These are phyloP conservation scores for Agelaius phoeniceus DNA, from an alignment of 2,113 vertebrate genomes.

Conservation along the genomic window DNA sequence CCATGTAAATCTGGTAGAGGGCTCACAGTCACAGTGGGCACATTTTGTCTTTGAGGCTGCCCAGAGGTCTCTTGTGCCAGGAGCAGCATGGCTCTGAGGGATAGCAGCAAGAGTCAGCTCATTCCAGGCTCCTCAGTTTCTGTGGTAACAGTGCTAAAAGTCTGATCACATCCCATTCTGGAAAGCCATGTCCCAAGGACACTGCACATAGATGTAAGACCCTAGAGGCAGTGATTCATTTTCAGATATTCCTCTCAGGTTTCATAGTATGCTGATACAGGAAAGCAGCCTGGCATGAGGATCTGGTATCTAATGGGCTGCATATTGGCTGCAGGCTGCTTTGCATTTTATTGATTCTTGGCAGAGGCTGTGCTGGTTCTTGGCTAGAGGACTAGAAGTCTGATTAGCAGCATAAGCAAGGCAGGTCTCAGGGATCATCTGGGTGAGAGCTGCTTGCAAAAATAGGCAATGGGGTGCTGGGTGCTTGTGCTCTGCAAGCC, in stretches of 20 bases:
- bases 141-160: background rate
- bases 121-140: background rate
- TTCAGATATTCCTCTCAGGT: background rate
- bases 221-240: background rate
- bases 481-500: background rate
- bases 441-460: background rate
- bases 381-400: background rate
- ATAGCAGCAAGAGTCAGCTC: background rate
- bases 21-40: background rate
- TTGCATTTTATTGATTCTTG: background rate
- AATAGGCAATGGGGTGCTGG: fast-evolving
- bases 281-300: background rate
- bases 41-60: background rate
- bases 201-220: background rate
- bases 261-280: background rate
- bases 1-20: background rate
- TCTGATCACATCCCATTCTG: background rate
- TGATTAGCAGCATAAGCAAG: background rate
- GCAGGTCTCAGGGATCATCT: background rate
- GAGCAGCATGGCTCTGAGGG: background rate
- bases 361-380: background rate
- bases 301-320: background rate
- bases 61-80: background rate
- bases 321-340: background rate
- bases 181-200: background rate